Percentiles rank a stretch among this genome's conserved stretches.
Conservation (phyloP, 1,140 invertebrate genomes). For the Zeugodacus cucurbitae region DNA sequence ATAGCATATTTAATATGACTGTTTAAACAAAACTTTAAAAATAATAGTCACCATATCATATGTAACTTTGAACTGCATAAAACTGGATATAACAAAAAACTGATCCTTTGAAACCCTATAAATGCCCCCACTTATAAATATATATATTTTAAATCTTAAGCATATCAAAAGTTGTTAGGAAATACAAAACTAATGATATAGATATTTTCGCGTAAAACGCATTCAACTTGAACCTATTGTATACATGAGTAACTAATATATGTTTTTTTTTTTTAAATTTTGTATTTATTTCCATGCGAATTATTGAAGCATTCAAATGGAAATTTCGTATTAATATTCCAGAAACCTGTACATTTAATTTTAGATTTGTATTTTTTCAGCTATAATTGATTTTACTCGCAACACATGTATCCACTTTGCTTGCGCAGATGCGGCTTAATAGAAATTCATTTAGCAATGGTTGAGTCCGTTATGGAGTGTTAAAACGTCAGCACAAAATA, state of each 20-base stretch:
- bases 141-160: background rate
- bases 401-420: background rate
- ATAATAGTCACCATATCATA: too few species aligned
- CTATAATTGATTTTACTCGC: background rate
- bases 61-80: too few species aligned
- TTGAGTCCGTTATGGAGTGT: background rate
- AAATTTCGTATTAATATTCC: background rate
- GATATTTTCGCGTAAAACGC: background rate
- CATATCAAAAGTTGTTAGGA: background rate
- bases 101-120: background rate
- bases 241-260: background rate
- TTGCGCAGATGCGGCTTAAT: background rate
- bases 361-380: background rate
- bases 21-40: too few species aligned
- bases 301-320: background rate
- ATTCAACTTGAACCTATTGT: background rate
- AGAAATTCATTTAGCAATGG: background rate
- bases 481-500: background rate
- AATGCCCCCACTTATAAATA: background rate
- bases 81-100: background rate
- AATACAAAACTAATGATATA: background rate
- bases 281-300: background rate
- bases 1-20: too few species aligned
- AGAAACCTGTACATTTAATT: background rate
- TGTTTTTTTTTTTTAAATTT: background rate